Base-by-base conservation (phyloP, 53 echinoderm and acorn worm species). In the Henricia sp. region DNA sequence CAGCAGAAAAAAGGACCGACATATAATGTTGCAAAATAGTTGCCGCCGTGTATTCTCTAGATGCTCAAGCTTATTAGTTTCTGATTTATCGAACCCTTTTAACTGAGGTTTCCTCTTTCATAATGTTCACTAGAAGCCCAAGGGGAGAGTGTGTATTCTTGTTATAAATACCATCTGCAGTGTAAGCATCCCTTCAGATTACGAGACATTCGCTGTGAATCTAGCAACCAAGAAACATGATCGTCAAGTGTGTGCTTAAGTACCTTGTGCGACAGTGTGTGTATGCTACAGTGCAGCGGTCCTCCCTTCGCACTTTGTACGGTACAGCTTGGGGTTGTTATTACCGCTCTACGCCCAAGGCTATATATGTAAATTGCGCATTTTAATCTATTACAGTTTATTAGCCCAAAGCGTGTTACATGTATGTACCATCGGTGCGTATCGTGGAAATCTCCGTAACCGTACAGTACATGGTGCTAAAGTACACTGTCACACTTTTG, bases 351-450 rank as follows among this genome's bases (percentile, higher is more conserved):
- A 40, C 67, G n/a, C 67, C 67, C 39, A 37, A n/a, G 67, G 67
- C 67, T 6, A 67, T 58, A n/a, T n/a, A 77, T 77, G 77, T 57
- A 77, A 58, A 77, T 77, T 43, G 77, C 41, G 58, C 77, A 57
- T 57, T 77, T 77, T 59, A 56, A 59, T 58, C 17, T 42, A 52
- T 74, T 74, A 35, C 33, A 56, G 74, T 34, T 74, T 53, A 77
- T 56, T 43, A 10, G 54, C 38, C 58, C 77, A 6, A 4, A 13
- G 24, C 8, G 67, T 23, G 23, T 67, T 21, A 13, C 19, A 19
- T 37, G 67, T 38, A 67, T 40, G 67, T 38, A 10, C 38, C 4
- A 23, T 9, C 40, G 57, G 38, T 4, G 35, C 33, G 20, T 34
- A 67, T 34, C n/a, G 19, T 32, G 4, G 32, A 32, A 34, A 35